Evolutionary conservation across 2,797 vertebrate species (phyloP), one percentile per base, ranked within the genome.

Genomic region (Petrocephalus sullivani): DNA sequence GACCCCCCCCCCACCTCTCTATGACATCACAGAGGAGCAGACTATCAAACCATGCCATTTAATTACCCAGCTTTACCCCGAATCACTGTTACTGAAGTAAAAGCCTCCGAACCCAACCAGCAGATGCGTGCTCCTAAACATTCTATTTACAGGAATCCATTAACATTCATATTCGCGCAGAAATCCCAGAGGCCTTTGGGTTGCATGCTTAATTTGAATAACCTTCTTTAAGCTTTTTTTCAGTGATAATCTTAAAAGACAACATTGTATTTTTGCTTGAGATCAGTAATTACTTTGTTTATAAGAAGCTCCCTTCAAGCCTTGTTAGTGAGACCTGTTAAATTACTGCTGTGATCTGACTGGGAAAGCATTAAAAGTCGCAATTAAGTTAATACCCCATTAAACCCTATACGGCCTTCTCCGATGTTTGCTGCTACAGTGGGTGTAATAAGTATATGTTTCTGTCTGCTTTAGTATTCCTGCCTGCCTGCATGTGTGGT

Each of bases 121-220:
- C 88, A 89, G 78, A 85, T 61, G 87, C 87, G 85, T 78, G 54
- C 86, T 49, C 53, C 14, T 86, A 89, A 84, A 41, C 41, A 23
- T 23, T 16, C 4, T 28, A 60, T 88, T 89, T 86, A 28, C 60
- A 23, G 23, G 54, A 46, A 86, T 87, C 23, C 28, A 41, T 83
- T 83, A 51, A 54, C 37, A 23, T 46, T 78, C 37, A 19, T 19
- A 41, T 58, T 60, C 60, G 54, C 84, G 10, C 3, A 1, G 23
- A 21, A 58, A 56, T 16, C 7, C 2, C 21, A 58, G 58, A 78
- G 82, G 12, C 82, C 10, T 14, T 28, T 14, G 82, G 49, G 10
- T 85, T 33, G 10, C 10, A 46, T 78, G 71, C 2, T 51, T 85
- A 21, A 56, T 33, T 28, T 85, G 82, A 85, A 33, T 85, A 54